phyloP scores from a whole-genome alignment of 2,888 invertebrate species.

The Agapetus fuscipes region DNA sequence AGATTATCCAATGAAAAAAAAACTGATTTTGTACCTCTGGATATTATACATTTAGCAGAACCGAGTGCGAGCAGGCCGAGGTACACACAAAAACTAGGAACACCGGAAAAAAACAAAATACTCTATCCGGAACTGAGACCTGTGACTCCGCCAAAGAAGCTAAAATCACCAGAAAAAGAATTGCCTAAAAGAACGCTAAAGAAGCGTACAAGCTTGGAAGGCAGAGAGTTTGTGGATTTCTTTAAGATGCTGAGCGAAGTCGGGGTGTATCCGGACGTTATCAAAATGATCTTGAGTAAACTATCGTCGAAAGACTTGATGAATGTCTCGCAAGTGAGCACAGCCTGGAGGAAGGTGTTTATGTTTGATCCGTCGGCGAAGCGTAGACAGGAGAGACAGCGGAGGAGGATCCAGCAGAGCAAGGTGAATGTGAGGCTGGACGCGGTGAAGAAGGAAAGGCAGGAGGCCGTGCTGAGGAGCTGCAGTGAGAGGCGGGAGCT shows the following conservation, averaged over 20 bases:
- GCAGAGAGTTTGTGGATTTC: slow-evolving; percentile 29
- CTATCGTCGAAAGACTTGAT: slow-evolving; percentile 35
- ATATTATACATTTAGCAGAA: too few species aligned
- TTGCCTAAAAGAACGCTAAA: too few species aligned
- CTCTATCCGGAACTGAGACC: slow-evolving; percentile 14
- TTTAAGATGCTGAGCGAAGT: slow-evolving; percentile 32
- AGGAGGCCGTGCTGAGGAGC: too few species aligned
- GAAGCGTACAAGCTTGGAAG: slow-evolving; percentile 2
- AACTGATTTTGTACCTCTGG: too few species aligned
- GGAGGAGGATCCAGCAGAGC: slow-evolving; percentile 26
- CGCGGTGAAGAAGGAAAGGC: slow-evolving; percentile 22
- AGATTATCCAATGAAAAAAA: too few species aligned
- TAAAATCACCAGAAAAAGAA: slow-evolving; percentile 11
- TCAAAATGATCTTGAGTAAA: slow-evolving; percentile 34
- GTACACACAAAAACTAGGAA: slow-evolving; percentile 16
- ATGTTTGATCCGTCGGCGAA: slow-evolving; percentile 29
- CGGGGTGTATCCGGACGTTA: slow-evolving; percentile 20
- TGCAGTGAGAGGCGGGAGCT: slow-evolving; percentile 3
- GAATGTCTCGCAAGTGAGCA: slow-evolving; percentile 36
- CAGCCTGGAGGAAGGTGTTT: slow-evolving; percentile 34
- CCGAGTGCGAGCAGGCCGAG: too few species aligned
- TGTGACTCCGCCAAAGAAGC: slow-evolving; percentile 15
- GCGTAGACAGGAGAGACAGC: too few species aligned
- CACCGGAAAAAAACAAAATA: slow-evolving; percentile 19
- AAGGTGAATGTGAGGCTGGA: slow-evolving; percentile 33